phyloP scores from a whole-genome alignment of 2,797 vertebrate species.

The Rhyacichthys aspro region DNA sequence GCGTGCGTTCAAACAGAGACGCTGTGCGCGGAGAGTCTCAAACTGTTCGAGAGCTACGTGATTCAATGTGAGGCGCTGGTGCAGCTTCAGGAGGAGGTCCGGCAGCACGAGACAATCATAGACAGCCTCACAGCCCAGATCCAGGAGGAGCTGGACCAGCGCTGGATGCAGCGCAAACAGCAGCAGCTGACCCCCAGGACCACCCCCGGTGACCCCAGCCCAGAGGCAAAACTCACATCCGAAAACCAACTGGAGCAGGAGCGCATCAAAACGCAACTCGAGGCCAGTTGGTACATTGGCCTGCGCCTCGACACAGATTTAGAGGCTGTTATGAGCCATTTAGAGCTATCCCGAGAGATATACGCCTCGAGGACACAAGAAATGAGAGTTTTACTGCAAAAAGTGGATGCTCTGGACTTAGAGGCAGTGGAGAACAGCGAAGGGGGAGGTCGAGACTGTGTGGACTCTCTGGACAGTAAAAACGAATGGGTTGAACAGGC shows the following conservation, averaged over 20 bases:
- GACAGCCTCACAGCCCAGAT: constrained; percentile 85
- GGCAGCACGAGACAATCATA: constrained; percentile 84
- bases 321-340: constrained; percentile 83
- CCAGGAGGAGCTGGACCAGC: constrained; percentile 90
- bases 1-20: constrained; percentile 15
- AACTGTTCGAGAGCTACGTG: constrained; percentile 82
- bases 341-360: constrained; percentile 84
- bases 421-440: constrained; percentile 41
- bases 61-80: constrained; percentile 83
- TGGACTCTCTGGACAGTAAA: constrained; percentile 56
- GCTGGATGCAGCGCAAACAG: constrained; percentile 89
- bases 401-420: constrained; percentile 79
- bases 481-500: constrained; percentile 84
- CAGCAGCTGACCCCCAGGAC: constrained; percentile 70
- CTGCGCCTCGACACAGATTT: constrained; percentile 91
- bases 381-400: constrained; percentile 84
- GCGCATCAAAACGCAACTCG: constrained; percentile 88
- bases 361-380: constrained; percentile 84
- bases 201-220: neutral
- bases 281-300: constrained; percentile 91
- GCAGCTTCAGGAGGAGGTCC: constrained; percentile 85
- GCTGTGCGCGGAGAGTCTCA: constrained; percentile 37
- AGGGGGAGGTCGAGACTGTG: constrained; percentile 37
- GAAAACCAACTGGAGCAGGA: constrained; percentile 83
- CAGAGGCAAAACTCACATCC: constrained; percentile 41